Evolutionary conservation across 2,797 vertebrate species (phyloP).

Genomic region (Acanthurus tractus): DNA sequence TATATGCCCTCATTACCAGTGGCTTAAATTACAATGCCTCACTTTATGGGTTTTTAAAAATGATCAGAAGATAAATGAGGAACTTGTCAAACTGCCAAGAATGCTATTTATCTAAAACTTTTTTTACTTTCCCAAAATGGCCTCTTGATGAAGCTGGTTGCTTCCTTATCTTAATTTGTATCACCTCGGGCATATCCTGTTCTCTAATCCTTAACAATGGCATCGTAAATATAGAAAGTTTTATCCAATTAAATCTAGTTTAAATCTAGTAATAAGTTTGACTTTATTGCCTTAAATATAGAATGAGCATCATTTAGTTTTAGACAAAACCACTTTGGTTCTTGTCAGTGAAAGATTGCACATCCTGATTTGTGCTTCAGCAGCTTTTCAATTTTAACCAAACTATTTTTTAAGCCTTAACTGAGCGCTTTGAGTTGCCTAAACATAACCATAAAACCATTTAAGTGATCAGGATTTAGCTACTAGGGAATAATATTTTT

Average conservation of each 20-base stretch:
- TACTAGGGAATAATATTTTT: neutral
- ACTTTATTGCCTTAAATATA: constrained; percentile 5
- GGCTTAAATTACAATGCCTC: neutral
- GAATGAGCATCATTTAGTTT: neutral
- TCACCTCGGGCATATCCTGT: constrained; percentile 1
- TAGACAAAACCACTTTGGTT: neutral
- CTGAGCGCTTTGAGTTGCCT: neutral
- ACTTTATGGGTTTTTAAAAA: neutral
- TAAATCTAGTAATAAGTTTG: too few relatives aligned
- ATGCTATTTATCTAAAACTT: neutral
- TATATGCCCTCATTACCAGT: constrained; percentile 20
- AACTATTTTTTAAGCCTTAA: too few relatives aligned
- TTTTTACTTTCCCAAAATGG: neutral
- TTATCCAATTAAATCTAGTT: constrained; percentile 17
- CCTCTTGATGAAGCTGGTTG: neutral
- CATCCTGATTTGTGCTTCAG: neutral
- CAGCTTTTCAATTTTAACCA: too few relatives aligned
- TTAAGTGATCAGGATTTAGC: too few relatives aligned
- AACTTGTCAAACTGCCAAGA: neutral
- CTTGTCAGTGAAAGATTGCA: neutral
- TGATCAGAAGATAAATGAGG: neutral
- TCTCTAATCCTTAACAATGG: neutral
- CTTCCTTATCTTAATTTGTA: neutral
- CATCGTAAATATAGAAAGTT: neutral
- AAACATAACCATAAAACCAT: neutral